Evolutionary conservation across 2,113 vertebrate species (phyloP), one percentile per base, ranked within the genome.

Genomic region (Cochlearius cochlearius): DNA sequence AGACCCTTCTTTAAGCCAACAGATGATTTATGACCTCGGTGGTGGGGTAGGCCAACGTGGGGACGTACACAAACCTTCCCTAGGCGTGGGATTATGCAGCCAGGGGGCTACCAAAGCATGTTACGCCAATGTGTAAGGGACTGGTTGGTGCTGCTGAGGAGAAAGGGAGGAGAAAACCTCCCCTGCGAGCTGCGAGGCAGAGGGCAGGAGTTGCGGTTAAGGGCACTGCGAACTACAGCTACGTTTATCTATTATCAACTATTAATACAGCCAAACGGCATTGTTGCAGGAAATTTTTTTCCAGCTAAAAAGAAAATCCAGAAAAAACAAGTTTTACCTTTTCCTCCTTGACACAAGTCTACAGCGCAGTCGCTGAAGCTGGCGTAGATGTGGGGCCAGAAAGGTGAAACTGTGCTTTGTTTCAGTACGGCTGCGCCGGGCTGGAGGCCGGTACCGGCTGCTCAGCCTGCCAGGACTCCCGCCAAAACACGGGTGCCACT

Each of bases 371-470:
- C 9, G 2, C 56, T 68, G 39, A 75, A 64, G 74, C 74, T 88
- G 78, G 23, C 2, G 12, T 22, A 68, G 62, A 22, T 78, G 29
- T 21, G 56, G 43, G 18, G 58, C 52, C 12, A 79, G 69, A 71
- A 71, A 30, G n/a, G n/a, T 81, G 52, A 64, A 91, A 34, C 10
- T 13, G 53, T 23, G 41, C 34, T 85, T 32, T 55, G 34, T 71
- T 55, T 22, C 45, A 38, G 58, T 27, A 49, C 2, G 2, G 25
- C 53, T 41, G 43, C 3, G 1, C n/a, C 1, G 3, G 26, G 52
- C 63, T 29, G 52, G 29, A 69, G 50, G 55, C 21, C 3, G 7
- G 30, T 62, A 36, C 55, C 0, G 1, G 47, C 41, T 55, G 29
- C 56, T 74, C 77, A 92, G 45, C 38, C 47, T 78, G 34, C 53